Conservation (phyloP, 2,888 invertebrate genomes). For the Pollenia griseotomentosa region DNA sequence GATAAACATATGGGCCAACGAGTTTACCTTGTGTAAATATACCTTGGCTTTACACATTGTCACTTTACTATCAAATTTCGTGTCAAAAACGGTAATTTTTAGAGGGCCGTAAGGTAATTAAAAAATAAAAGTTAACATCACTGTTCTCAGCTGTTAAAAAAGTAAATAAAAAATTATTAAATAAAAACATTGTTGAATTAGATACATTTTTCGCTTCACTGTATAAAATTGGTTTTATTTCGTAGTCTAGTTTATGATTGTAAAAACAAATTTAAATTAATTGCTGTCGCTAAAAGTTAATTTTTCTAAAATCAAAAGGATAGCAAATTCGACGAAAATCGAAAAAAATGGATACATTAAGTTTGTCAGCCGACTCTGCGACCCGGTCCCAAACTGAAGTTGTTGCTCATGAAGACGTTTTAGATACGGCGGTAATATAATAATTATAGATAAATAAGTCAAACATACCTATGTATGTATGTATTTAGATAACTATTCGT, state of each 20-base stretch:
- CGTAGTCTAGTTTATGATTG: background rate
- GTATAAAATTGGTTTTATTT: conserved; percentile 20
- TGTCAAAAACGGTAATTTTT: too few relatives aligned
- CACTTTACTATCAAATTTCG: too few relatives aligned
- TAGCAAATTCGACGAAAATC: background rate
- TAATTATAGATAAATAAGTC: background rate
- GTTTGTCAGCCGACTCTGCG: conserved; percentile 43
- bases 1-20: too few relatives aligned
- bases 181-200: background rate
- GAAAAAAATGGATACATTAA: conserved; percentile 63
- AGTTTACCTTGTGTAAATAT: too few relatives aligned
- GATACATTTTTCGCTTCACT: conserved; percentile 26
- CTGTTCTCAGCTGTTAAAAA: conserved; percentile 36
- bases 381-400: conserved; percentile 64
- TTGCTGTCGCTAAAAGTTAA: background rate
- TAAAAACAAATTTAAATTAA: background rate
- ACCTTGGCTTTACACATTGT: too few relatives aligned
- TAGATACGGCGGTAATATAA: conserved; percentile 52
- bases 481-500: too few relatives aligned
- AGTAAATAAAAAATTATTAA: background rate
- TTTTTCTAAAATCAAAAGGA: background rate
- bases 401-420: conserved; percentile 29
- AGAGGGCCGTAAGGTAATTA: too few relatives aligned
- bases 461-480: background rate
- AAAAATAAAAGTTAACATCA: too few relatives aligned